phyloP scores from a whole-genome alignment of 2,113 vertebrate species.

The Xiphorhynchus elegans region DNA sequence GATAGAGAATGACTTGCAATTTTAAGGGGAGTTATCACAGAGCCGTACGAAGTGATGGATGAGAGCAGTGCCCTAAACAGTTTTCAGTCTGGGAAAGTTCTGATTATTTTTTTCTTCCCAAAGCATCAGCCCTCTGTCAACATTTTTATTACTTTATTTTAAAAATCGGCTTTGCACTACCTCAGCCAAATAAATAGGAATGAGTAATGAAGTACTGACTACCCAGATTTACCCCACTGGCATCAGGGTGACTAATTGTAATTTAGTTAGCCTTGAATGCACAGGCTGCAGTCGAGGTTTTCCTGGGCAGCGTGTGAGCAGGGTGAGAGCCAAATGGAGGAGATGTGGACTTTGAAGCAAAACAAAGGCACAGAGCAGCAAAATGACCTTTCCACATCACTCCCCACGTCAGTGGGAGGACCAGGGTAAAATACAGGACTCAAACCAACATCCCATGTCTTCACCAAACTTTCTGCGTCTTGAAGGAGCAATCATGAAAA shows the following conservation, averaged over 20 bases:
- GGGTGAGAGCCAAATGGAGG: not conserved
- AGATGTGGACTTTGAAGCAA: not conserved
- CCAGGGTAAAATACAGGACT: not conserved
- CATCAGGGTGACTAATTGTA: not conserved
- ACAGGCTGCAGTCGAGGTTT: not conserved
- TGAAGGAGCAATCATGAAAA: constrained; percentile 8
- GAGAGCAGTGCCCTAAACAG: not conserved
- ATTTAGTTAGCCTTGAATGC: not conserved
- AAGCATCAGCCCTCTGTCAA: constrained; percentile 7
- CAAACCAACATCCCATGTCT: not conserved
- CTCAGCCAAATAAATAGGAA: constrained; percentile 16
- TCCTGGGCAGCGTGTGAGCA: not conserved
- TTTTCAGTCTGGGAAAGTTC: constrained; percentile 23
- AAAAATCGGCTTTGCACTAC: constrained; percentile 4
- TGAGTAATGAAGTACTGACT: not conserved
- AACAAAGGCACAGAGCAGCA: not conserved
- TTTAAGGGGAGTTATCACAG: constrained; percentile 4
- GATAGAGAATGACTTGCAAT: constrained; percentile 41
- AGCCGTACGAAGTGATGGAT: constrained; percentile 8
- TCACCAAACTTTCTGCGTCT: not conserved
- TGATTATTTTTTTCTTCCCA: not conserved
- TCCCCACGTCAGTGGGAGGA: not conserved
- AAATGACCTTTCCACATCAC: not conserved
- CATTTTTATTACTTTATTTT: constrained; percentile 26
- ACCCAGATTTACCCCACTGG: not conserved